Percentiles rank a stretch among this genome's conserved stretches.
Evolutionary conservation across 2,797 vertebrate species (phyloP).

Genomic region (Sebastes oblongus): DNA sequence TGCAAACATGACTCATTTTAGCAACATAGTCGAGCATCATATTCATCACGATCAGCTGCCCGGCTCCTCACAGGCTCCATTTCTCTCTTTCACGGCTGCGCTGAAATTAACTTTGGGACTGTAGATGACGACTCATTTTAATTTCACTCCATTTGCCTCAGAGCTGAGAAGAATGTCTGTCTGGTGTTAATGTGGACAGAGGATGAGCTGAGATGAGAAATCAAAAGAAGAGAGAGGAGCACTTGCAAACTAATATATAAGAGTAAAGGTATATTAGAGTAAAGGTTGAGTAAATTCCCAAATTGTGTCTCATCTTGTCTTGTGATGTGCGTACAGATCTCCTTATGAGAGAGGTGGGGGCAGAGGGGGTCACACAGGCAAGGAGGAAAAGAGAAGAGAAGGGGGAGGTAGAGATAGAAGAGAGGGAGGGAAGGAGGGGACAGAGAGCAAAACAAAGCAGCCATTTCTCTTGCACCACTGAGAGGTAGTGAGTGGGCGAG

Average conservation of each 20-base stretch:
- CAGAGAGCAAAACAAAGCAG: slow-evolving; percentile 48
- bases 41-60: slow-evolving; percentile 11
- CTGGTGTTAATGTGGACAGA: neutral
- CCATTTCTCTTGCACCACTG: slow-evolving; percentile 40
- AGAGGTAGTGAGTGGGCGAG: slow-evolving; percentile 45
- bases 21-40: neutral
- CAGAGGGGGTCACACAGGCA: slow-evolving; percentile 8
- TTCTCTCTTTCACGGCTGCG: slow-evolving; percentile 8
- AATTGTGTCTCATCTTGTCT: neutral
- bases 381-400: slow-evolving; percentile 60
- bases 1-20: slow-evolving; percentile 20
- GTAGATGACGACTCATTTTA: neutral
- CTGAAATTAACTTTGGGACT: slow-evolving; percentile 7
- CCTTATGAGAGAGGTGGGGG: neutral
- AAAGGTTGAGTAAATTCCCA: neutral
- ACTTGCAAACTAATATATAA: too few species aligned
- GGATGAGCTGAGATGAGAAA: neutral
- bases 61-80: neutral
- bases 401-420: neutral
- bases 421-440: neutral
- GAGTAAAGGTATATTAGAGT: neutral
- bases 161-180: slow-evolving; percentile 1
- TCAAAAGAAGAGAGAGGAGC: neutral
- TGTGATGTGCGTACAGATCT: neutral
- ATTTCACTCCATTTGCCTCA: slow-evolving; percentile 1